These are phyloP conservation scores for Garrulus glandarius DNA, from an alignment of 2,797 vertebrate species.

Conservation along the genomic window DNA sequence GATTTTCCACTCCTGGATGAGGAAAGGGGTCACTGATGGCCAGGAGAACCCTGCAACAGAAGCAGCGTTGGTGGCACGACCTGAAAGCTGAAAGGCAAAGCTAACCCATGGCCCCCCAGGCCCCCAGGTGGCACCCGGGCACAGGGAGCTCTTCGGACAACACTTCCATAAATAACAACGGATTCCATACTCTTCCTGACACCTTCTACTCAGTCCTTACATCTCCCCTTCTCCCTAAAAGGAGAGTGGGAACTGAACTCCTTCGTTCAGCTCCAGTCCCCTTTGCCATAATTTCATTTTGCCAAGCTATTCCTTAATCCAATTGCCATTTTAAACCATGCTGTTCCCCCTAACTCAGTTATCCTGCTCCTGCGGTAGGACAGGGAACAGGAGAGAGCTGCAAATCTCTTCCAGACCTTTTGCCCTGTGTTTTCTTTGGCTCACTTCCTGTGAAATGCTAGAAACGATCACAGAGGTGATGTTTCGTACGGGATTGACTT, in stretches of 20 bases:
- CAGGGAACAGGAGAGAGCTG: background rate
- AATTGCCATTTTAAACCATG: background rate
- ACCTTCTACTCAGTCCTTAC: background rate
- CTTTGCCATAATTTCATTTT: background rate
- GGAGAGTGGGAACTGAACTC: background rate
- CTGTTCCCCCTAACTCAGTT: background rate
- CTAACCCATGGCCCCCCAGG: rapidly evolving
- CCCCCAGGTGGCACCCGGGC: background rate
- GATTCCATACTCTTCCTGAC: background rate
- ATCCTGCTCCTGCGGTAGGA: background rate
- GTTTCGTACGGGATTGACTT: background rate
- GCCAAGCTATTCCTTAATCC: background rate
- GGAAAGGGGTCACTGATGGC: rapidly evolving
- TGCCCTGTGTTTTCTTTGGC: background rate
- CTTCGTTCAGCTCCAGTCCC: background rate
- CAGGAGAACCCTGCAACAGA: background rate
- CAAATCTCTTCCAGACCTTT: background rate
- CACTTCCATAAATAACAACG: rapidly evolving
- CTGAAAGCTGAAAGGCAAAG: background rate
- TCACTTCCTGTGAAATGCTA: background rate
- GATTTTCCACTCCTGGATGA: background rate
- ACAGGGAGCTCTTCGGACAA: rapidly evolving
- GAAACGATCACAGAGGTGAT: background rate
- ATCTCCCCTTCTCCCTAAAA: background rate
- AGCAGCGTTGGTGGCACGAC: rapidly evolving